Conservation (phyloP, 1,140 invertebrate species). For the Diorhabda elongata region DNA sequence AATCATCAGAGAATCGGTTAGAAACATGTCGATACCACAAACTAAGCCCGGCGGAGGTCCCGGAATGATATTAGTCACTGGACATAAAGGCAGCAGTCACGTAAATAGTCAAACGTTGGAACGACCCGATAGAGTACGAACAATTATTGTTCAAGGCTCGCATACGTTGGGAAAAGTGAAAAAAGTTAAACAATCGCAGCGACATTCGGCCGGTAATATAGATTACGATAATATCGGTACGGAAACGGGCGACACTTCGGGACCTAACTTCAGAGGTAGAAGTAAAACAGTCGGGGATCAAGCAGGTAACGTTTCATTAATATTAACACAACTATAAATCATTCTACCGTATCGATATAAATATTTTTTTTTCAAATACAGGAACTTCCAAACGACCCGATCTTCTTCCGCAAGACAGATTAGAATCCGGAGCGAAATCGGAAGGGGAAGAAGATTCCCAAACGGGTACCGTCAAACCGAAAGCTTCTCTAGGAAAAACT, state of each 20-base stretch:
- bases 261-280: slow-evolving; percentile 66
- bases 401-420: slow-evolving; percentile 49
- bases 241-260: slow-evolving; percentile 50
- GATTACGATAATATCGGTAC: slow-evolving; percentile 74
- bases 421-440: slow-evolving; percentile 74
- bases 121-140: slow-evolving; percentile 39
- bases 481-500: slow-evolving; percentile 72
- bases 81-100: slow-evolving; percentile 45
- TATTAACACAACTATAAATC: not conserved
- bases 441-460: slow-evolving; percentile 83
- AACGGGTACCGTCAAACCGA: slow-evolving; percentile 63
- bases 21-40: slow-evolving; percentile 90
- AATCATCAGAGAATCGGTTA: slow-evolving; percentile 91
- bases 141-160: slow-evolving; percentile 59
- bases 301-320: slow-evolving; percentile 54
- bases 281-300: slow-evolving; percentile 87
- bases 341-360: too few species aligned
- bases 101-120: slow-evolving; percentile 43
- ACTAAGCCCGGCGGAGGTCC: slow-evolving; percentile 59
- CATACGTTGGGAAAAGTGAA: slow-evolving; percentile 71
- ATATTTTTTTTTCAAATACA: slow-evolving; percentile 3
- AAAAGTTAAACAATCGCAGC: slow-evolving; percentile 69
- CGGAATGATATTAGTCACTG: slow-evolving; percentile 43
- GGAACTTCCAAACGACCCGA: slow-evolving; percentile 45
- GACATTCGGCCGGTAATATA: slow-evolving; percentile 84